A percentile compares a stretch with the other conserved stretches of the same genome.
Evolutionary conservation across 2,113 vertebrate species (phyloP).

Genomic region (Gambusia holbrooki): DNA sequence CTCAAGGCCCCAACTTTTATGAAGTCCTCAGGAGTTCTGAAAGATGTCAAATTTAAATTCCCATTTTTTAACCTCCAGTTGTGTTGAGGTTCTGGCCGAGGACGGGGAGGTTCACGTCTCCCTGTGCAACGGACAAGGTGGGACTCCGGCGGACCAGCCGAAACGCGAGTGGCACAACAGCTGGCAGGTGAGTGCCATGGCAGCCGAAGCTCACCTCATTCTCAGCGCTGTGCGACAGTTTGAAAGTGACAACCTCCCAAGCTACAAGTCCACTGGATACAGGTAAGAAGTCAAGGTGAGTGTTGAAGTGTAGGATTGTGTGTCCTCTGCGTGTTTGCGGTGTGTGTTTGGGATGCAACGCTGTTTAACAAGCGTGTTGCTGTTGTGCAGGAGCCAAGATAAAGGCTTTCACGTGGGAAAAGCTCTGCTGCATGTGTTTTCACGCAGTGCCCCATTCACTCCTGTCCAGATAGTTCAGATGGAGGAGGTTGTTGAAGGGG

Average conservation of each 20-base stretch:
- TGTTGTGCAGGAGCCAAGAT: slow-evolving; percentile 89
- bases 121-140: slow-evolving; percentile 93
- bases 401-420: slow-evolving; percentile 89
- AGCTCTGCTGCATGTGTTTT: slow-evolving; percentile 89
- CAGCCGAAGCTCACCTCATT: slow-evolving; percentile 87
- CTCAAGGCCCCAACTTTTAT: too few species aligned
- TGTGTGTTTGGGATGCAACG: slow-evolving; percentile 1
- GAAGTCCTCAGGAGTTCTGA: background rate
- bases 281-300: slow-evolving; percentile 82
- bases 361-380: slow-evolving; percentile 13
- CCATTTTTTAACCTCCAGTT: slow-evolving; percentile 72
- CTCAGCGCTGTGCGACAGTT: slow-evolving; percentile 85
- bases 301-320: slow-evolving; percentile 29
- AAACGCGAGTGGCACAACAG: slow-evolving; percentile 95
- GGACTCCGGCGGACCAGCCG: slow-evolving; percentile 89
- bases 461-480: slow-evolving; percentile 63
- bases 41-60: background rate
- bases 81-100: slow-evolving; percentile 82
- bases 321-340: background rate
- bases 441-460: slow-evolving; percentile 76
- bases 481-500: slow-evolving; percentile 71
- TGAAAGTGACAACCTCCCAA: slow-evolving; percentile 71
- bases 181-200: slow-evolving; percentile 94
- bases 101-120: slow-evolving; percentile 89
- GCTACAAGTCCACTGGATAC: slow-evolving; percentile 93